Percentiles rank a stretch among this genome's conserved stretches.
Conservation (phyloP, 1,140 invertebrate species). For the Mycetomoellerius zeteki region DNA sequence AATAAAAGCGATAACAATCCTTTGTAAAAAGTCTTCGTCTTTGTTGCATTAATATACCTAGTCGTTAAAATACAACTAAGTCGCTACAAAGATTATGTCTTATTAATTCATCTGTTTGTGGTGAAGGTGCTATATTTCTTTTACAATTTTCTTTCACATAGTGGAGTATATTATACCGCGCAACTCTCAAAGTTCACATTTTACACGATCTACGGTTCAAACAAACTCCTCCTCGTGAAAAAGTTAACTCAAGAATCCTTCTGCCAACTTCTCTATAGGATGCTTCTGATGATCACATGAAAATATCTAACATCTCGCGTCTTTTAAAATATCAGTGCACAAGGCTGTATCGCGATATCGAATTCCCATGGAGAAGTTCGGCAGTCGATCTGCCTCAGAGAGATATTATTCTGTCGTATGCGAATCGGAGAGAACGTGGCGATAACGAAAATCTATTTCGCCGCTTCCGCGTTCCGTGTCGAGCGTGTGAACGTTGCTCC, state of each 20-base stretch:
- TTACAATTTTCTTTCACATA: not conserved
- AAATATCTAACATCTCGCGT: conserved; percentile 5
- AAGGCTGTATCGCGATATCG: conserved; percentile 68
- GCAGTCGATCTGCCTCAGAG: conserved; percentile 68
- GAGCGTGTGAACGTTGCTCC: conserved; percentile 70
- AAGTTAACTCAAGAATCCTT: conserved; percentile 24
- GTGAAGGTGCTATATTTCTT: conserved; percentile 3
- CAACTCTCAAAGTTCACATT: not conserved
- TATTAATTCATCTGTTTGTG: conserved; percentile 42
- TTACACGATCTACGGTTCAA: not conserved
- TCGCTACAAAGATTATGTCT: conserved; percentile 57
- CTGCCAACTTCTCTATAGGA: not conserved
- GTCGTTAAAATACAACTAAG: conserved; percentile 77
- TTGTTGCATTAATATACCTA: conserved; percentile 80
- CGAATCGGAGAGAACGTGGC: conserved; percentile 52
- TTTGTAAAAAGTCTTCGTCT: conserved; percentile 68
- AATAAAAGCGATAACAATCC: conserved; percentile 68
- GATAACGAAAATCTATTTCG: conserved; percentile 82
- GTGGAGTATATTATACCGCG: too few species aligned
- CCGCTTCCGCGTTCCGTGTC: conserved; percentile 70
- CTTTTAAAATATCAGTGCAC: conserved; percentile 65
- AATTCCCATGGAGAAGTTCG: conserved; percentile 64
- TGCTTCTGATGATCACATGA: conserved; percentile 16
- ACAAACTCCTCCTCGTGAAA: not conserved
- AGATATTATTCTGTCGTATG: conserved; percentile 66